These are phyloP conservation scores for Sinocyclocheilus rhinocerous DNA, from an alignment of 2,113 vertebrate species.

Conservation along the genomic window DNA sequence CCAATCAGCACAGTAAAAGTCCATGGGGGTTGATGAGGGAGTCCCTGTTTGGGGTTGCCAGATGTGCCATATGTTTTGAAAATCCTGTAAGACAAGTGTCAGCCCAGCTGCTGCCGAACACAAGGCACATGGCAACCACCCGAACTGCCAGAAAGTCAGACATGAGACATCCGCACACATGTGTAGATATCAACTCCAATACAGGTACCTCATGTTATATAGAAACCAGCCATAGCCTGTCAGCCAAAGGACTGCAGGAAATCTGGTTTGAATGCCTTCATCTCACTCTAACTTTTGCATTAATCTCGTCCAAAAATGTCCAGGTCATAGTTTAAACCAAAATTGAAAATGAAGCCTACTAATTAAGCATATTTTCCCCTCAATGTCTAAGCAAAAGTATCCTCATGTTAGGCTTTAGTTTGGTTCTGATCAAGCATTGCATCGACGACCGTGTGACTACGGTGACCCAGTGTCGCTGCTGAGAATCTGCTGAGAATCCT, in stretches of 20 bases:
- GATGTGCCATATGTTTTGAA: constrained; percentile 66
- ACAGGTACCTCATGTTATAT: neutral
- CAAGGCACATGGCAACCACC: constrained; percentile 57
- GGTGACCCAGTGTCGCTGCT: neutral
- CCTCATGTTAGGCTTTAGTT: constrained; percentile 6
- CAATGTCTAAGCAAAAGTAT: neutral
- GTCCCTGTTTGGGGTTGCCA: constrained; percentile 69
- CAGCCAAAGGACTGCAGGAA: neutral
- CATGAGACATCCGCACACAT: constrained; percentile 1
- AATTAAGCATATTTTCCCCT: neutral
- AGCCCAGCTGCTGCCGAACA: constrained; percentile 64
- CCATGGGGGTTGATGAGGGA: constrained; percentile 51
- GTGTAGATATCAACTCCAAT: constrained; percentile 2
- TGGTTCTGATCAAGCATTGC: neutral
- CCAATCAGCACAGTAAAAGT: constrained; percentile 50
- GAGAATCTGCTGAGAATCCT: constrained; percentile 6
- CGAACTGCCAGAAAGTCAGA: constrained; percentile 1
- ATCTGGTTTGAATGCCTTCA: constrained; percentile 20
- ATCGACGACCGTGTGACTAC: neutral
- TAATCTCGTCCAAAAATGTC: neutral
- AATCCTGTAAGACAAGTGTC: constrained; percentile 57
- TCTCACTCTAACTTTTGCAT: neutral
- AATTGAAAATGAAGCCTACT: neutral
- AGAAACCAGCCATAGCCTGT: neutral
- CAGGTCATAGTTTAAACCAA: neutral